Evolutionary conservation across 2,888 invertebrate species (phyloP), one percentile per base, ranked within the genome.

Genomic region (Dione juno): DNA sequence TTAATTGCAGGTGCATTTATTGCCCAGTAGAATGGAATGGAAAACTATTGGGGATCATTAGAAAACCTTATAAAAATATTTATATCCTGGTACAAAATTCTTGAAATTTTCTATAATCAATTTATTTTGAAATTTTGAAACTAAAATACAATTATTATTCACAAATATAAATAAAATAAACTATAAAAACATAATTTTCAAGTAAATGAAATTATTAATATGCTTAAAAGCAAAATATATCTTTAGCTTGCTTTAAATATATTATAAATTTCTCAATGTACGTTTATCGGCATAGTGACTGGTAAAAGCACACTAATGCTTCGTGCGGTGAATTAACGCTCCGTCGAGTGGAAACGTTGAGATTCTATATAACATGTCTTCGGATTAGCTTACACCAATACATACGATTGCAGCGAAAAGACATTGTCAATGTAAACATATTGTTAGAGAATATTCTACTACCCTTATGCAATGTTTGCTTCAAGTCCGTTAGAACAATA

Each of bases 301-400:
- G 43, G 28, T 57, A 63, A 64, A 67, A 54, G 61, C 50, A 66
- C 66, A 43, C 66, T 70, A 70, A 67, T 66, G 64, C 64, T 73
- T 73, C 73, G 69, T 69, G 54, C 68, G 61, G 67, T 59, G 64
- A 70, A 66, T 87, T 87, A 85, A 86, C 84, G 89, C 89, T 85
- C 79, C 81, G 78, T 79, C 78, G 81, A 88, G 87, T 80, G 81
- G 86, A 89, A 88, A 84, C 81, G 79, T 83, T 84, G 66, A 64
- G 71, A 63, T 69, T 66, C 53, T 50, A 37, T 53, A 19, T 58
- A 59, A 16, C 6, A 52, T 59, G 35, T 43, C 28, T 63, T n/a
- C 41, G 19, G 48, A 8, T 41, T 52, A 52, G n/a, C 21, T 59
- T 21, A 8, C 45, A 54, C 35, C 16, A 43, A 19, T 19, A 40